phyloP scores from a whole-genome alignment of 2,797 vertebrate species.

The Smutsia gigantea region DNA sequence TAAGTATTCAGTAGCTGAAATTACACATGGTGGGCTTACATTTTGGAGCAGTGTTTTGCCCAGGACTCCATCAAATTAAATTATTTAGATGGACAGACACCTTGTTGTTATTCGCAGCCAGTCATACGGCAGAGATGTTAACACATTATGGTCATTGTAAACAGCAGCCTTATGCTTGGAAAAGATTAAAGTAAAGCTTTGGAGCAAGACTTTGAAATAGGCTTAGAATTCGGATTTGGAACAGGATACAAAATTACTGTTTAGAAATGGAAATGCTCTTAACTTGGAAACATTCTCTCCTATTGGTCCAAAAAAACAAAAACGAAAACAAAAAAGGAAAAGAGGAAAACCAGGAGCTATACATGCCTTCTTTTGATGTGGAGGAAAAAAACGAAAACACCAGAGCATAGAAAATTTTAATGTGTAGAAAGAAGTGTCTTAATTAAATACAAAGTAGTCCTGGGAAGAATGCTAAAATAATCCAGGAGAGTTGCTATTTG shows the following conservation, averaged over 20 bases:
- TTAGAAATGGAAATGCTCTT: slow-evolving; percentile 35
- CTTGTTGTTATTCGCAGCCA: background rate
- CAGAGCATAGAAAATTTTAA: background rate
- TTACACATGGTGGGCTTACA: background rate
- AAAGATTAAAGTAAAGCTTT: slow-evolving; percentile 57
- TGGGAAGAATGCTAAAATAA: slow-evolving; percentile 28
- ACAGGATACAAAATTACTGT: background rate
- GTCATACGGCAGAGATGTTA: background rate
- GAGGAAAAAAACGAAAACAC: background rate
- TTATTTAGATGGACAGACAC: background rate
- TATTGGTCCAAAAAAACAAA: background rate
- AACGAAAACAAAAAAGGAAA: background rate
- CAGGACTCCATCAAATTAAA: background rate
- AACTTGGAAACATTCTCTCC: background rate
- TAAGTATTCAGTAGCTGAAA: background rate
- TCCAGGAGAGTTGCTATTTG: slow-evolving; percentile 9
- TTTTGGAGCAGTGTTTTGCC: background rate
- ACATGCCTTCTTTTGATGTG: background rate
- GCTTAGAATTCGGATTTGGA: slow-evolving; percentile 32
- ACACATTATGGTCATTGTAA: background rate
- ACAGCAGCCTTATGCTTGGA: slow-evolving; percentile 1
- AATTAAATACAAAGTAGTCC: background rate
- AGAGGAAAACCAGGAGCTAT: background rate
- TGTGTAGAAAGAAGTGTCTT: background rate
- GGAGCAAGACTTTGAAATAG: slow-evolving; percentile 46